Conservation (phyloP, 2,113 vertebrate species). For the Siniperca chuatsi region DNA sequence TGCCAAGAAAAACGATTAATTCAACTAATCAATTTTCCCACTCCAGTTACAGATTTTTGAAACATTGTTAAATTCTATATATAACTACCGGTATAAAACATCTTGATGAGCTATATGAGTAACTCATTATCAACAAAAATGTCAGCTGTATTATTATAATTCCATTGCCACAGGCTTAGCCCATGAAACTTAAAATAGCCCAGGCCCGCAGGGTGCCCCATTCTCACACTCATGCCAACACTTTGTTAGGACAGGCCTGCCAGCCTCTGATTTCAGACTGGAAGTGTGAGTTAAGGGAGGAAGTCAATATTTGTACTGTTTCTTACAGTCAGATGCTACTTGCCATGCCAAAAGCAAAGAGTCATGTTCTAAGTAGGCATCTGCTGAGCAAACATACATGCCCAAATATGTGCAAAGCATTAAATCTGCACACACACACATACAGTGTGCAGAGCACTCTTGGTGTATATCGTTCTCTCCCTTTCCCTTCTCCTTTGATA, state of each 20-base stretch:
- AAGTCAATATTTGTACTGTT: conserved; percentile 84
- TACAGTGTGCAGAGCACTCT: neutral
- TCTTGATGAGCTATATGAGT: conserved; percentile 16
- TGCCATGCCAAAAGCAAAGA: conserved; percentile 55
- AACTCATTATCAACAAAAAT: conserved; percentile 43
- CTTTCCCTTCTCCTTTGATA: conserved; percentile 27
- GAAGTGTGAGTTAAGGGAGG: conserved; percentile 64
- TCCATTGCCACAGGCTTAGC: conserved; percentile 46
- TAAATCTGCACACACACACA: conserved; percentile 18
- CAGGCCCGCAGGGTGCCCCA: conserved; percentile 49
- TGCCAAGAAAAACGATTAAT: neutral
- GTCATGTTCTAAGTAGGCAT: conserved; percentile 55
- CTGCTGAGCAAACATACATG: conserved; percentile 25
- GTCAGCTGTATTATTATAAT: conserved; percentile 51
- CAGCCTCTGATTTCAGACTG: conserved; percentile 65
- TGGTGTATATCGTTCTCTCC: neutral
- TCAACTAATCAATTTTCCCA: neutral
- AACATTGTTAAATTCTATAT: neutral
- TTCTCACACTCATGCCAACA: conserved; percentile 63
- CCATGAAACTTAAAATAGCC: conserved; percentile 72
- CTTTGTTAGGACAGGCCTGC: conserved; percentile 58
- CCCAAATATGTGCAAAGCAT: conserved; percentile 39
- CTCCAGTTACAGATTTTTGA: neutral
- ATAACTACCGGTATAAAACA: conserved; percentile 3
- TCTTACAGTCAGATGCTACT: conserved; percentile 75